Evolutionary conservation across 2,113 vertebrate species (phyloP), one percentile per base, ranked within the genome.

Genomic region (Abramis brama): DNA sequence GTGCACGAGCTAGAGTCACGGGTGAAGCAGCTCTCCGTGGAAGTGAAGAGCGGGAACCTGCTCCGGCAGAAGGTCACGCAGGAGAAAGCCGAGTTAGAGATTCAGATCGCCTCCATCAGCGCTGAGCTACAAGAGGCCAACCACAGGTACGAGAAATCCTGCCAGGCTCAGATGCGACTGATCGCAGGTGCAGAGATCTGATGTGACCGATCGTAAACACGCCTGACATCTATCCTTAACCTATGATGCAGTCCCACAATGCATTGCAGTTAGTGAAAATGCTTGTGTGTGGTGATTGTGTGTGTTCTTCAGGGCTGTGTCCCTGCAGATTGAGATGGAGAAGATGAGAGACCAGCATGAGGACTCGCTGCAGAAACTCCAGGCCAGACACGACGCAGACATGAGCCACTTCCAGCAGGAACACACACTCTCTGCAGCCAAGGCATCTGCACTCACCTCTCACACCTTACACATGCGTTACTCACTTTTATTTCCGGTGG

Each of bases 81-180:
- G 86, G 97, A 99, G 88, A 99, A 98, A 90, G 50, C 85, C 6
- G 95, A 97, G 88, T 90, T 96, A 86, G 97, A 99, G 71, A 92
- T 96, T 83, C 93, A 91, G 25, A 94, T 96, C 84, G 92, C 96
- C 92, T 88, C 93, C 75, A 8, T 92, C 89, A 10, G 94, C 13
- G 91, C 88, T 11, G 96, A 99, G 76, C 93, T 99, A 27, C 95
- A 97, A 92, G 97, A 98, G 79, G 87, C 95, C 57, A 96, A 94
- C 86, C 88, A 90, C 82, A 96, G 97, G 98, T 99, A 62, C n/a
- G 71, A 47, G 27, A 66, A 25, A 79, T 13, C 9, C 59, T 2
- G 57, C 1, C 52, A 55, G 8, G 25, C 55, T 59, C 30, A 60
- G 27, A 79, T 59, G n/a, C 1, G 21, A 13, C 30, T 15, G 19